phyloP scores from a whole-genome alignment of 2,888 invertebrate genomes.

The Lordiphosa fenestrarum region DNA sequence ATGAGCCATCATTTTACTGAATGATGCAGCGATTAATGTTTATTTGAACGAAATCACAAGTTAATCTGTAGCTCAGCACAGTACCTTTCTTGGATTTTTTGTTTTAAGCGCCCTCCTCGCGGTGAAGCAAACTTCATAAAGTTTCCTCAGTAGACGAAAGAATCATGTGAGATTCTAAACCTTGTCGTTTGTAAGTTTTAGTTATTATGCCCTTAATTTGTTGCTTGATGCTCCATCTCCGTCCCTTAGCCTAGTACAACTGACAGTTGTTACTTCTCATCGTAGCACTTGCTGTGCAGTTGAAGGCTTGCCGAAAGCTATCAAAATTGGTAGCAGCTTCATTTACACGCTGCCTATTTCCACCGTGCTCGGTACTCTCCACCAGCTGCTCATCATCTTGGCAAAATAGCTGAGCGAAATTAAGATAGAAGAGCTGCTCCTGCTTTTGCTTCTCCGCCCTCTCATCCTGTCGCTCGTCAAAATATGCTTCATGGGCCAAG shows the following conservation, averaged over 20 bases:
- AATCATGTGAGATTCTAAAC: too few species aligned
- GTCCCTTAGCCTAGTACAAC: neutral
- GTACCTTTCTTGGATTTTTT: too few species aligned
- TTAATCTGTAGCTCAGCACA: too few species aligned
- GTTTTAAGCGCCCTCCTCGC: too few species aligned
- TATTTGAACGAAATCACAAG: too few species aligned
- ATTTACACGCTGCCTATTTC: constrained; percentile 39
- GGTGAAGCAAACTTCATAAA: too few species aligned
- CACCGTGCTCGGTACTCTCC: constrained; percentile 27
- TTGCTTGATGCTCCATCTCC: too few species aligned
- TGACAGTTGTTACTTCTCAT: neutral
- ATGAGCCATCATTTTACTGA: too few species aligned
- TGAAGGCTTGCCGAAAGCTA: constrained; percentile 29
- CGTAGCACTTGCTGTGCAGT: constrained; percentile 11
- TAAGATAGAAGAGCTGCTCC: constrained; percentile 38
- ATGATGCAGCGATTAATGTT: too few species aligned
- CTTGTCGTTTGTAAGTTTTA: too few species aligned
- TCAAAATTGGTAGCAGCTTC: constrained; percentile 34
- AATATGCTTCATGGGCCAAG: constrained; percentile 36
- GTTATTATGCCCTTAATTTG: too few species aligned
- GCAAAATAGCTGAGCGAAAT: constrained; percentile 54
- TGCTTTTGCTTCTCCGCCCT: neutral
- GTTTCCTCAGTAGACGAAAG: too few species aligned
- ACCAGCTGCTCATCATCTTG: constrained; percentile 6
- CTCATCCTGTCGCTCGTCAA: neutral